Percentiles rank a stretch among this genome's conserved stretches.
phyloP scores from a whole-genome alignment of 2,113 vertebrate genomes.

The Monopterus albus region DNA sequence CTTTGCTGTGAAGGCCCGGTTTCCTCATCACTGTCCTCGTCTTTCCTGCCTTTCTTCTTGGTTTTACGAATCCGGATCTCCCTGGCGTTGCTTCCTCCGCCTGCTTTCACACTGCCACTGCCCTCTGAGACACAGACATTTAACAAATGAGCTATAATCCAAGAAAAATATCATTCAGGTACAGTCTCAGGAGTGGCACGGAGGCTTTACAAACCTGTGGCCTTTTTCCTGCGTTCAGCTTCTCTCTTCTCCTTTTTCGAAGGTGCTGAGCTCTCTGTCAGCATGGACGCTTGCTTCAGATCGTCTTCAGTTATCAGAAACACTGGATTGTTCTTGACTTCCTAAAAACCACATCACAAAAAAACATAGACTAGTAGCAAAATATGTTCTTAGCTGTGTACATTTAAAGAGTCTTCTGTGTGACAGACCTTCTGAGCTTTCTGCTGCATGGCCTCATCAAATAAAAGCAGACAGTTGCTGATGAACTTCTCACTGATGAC shows the following conservation, averaged over 20 bases:
- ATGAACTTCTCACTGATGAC: slow-evolving; percentile 95
- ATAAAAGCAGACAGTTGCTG: slow-evolving; percentile 85
- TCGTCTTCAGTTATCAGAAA: slow-evolving; percentile 94
- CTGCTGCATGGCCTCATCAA: slow-evolving; percentile 89
- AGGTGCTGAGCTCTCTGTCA: slow-evolving; percentile 78
- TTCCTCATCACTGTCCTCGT: slow-evolving; percentile 93
- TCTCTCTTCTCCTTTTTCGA: slow-evolving; percentile 94
- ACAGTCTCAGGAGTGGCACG: neutral
- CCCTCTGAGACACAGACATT: slow-evolving; percentile 84
- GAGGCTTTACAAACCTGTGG: slow-evolving; percentile 82
- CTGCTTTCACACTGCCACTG: slow-evolving; percentile 86
- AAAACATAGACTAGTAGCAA: neutral
- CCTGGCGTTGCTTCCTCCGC: slow-evolving; percentile 90
- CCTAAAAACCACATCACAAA: slow-evolving; percentile 75
- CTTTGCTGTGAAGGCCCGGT: slow-evolving; percentile 75
- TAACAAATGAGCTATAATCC: neutral
- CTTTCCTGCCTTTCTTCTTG: slow-evolving; percentile 92
- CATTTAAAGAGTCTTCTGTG: neutral
- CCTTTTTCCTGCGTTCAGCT: slow-evolving; percentile 89
- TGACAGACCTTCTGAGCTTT: slow-evolving; percentile 91
- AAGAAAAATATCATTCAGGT: neutral
- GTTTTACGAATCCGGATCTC: slow-evolving; percentile 91
- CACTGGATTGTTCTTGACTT: slow-evolving; percentile 92
- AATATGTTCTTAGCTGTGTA: neutral
- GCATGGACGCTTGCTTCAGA: slow-evolving; percentile 83